phyloP scores from a whole-genome alignment of 2,797 vertebrate species.

The Rhabdomys pumilio region DNA sequence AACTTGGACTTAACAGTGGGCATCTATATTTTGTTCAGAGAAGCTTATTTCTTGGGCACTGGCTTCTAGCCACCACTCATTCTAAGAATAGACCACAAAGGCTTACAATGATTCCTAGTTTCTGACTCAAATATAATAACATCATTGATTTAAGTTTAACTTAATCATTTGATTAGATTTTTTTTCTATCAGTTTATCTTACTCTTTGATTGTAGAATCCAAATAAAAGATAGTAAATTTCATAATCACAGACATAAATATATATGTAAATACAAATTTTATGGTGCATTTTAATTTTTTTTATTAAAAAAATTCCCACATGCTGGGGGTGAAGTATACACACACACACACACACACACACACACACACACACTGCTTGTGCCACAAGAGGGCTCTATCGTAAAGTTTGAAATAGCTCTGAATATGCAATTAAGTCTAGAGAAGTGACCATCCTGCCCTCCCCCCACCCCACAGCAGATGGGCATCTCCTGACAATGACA shows the following conservation, averaged over 20 bases:
- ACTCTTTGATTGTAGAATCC: not conserved
- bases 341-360: not conserved
- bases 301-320: not conserved
- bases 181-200: constrained; percentile 34
- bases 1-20: not conserved
- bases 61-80: not conserved
- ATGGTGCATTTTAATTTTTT: not conserved
- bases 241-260: not conserved
- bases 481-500: accelerated
- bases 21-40: not conserved
- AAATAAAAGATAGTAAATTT: constrained; percentile 49
- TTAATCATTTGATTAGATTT: constrained; percentile 60
- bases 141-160: not conserved
- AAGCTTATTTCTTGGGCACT: not conserved
- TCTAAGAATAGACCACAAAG: not conserved
- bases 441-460: not conserved
- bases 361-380: not conserved
- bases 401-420: not conserved
- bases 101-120: not conserved
- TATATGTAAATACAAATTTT: not conserved
- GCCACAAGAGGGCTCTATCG: not conserved
- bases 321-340: not conserved
- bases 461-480: too few species aligned
- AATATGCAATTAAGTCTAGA: not conserved
- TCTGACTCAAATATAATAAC: not conserved